Evolutionary conservation across 2,888 invertebrate genomes (phyloP).

Genomic region (Lepidonotus clava): DNA sequence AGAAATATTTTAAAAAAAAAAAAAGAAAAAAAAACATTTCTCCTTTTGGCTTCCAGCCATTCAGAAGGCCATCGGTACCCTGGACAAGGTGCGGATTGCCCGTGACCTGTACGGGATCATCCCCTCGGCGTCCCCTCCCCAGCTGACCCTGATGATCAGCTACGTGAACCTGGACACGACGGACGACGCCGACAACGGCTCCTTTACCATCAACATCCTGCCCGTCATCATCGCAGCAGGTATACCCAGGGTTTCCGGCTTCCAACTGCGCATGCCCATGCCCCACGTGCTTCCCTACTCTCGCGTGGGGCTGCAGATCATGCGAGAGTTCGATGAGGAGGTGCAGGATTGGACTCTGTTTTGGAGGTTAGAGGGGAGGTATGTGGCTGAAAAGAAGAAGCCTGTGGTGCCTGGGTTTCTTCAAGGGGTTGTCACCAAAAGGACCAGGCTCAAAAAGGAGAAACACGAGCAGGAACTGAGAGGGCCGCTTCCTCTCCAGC

Average conservation of each 20-base stretch:
- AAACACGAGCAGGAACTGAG: background rate
- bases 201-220: constrained; percentile 35
- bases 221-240: constrained; percentile 46
- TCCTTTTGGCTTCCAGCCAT: no score
- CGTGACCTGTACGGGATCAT: constrained; percentile 86
- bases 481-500: constrained; percentile 1
- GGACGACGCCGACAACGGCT: background rate
- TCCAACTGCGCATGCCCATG: constrained; percentile 43
- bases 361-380: constrained; percentile 24
- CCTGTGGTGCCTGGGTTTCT: background rate
- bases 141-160: constrained; percentile 98
- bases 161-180: constrained; percentile 92
- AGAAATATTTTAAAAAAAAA: no score
- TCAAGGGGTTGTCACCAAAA: constrained; percentile 10
- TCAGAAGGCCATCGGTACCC: background rate
- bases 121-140: constrained; percentile 83
- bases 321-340: constrained; percentile 49
- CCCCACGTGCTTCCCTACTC: constrained; percentile 34
- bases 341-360: constrained; percentile 26
- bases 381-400: constrained; percentile 13
- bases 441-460: background rate
- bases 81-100: constrained; percentile 94
- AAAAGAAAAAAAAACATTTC: no score
- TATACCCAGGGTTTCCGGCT: constrained; percentile 10
- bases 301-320: constrained; percentile 19